These are phyloP conservation scores for Remorina albescens DNA, from an alignment of 2,797 vertebrate species.

Conservation along the genomic window DNA sequence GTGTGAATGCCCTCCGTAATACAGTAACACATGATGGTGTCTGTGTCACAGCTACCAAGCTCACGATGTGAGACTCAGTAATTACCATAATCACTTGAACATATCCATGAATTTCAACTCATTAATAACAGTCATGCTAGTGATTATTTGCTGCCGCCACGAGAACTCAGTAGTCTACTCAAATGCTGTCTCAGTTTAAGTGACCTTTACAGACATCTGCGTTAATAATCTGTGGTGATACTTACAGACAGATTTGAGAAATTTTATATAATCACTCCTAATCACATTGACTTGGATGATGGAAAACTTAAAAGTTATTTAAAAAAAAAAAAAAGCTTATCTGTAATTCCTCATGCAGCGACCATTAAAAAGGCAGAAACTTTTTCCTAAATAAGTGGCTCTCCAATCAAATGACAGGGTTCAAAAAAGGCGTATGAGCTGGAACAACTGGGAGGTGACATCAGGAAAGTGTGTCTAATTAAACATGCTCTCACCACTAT, in stretches of 20 bases:
- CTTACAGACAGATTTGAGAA: constrained; percentile 14
- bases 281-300: not conserved
- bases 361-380: constrained; percentile 4
- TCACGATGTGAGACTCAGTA: constrained; percentile 7
- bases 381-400: not conserved
- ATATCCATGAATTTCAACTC: constrained; percentile 34
- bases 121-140: not conserved
- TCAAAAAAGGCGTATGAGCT: constrained; percentile 32
- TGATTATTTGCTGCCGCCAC: constrained; percentile 24
- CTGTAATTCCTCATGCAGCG: not conserved
- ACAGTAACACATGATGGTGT: constrained; percentile 17
- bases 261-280: not conserved
- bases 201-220: constrained; percentile 10
- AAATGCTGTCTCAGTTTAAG: constrained; percentile 9
- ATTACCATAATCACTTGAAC: constrained; percentile 38
- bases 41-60: constrained; percentile 5
- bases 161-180: constrained; percentile 10
- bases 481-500: constrained; percentile 91
- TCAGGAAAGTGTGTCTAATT: constrained; percentile 41
- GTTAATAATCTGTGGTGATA: not conserved
- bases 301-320: not conserved
- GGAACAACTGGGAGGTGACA: constrained; percentile 33
- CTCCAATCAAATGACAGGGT: constrained; percentile 4
- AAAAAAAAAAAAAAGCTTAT: not conserved
- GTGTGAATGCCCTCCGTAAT: constrained; percentile 7